phyloP scores from a whole-genome alignment of 1,140 invertebrate species.

The Pseudomyrmex pallidus region DNA sequence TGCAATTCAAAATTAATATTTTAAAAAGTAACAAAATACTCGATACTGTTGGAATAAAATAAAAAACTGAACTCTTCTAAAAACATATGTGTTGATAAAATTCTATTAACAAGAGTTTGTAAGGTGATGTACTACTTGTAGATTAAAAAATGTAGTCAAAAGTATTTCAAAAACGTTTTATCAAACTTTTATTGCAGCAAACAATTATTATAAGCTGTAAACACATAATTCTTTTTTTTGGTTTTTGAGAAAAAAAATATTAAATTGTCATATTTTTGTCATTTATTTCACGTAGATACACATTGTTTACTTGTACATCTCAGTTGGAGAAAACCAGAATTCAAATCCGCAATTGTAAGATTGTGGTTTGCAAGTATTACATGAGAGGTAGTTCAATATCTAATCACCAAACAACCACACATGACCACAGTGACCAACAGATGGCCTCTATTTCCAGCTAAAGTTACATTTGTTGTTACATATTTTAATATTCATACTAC shows the following conservation, averaged over 20 bases:
- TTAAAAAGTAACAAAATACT: no score
- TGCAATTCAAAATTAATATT: no score
- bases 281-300: neutral
- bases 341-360: slow-evolving; percentile 44
- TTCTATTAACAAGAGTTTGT: no score
- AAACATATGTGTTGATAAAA: no score
- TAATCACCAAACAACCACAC: slow-evolving; percentile 78
- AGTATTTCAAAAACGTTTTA: slow-evolving; percentile 3
- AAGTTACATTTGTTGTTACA: slow-evolving; percentile 75
- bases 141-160: neutral
- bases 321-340: slow-evolving; percentile 24
- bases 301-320: neutral
- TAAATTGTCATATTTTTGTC: neutral
- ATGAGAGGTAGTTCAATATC: slow-evolving; percentile 71
- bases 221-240: neutral
- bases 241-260: neutral
- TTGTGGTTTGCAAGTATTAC: slow-evolving; percentile 67
- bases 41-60: no score
- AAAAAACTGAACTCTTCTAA: no score
- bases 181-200: neutral
- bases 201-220: neutral
- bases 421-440: slow-evolving; percentile 72
- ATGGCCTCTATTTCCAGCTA: slow-evolving; percentile 75
- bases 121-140: no score
- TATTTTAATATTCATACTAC: neutral